These are phyloP conservation scores for Tetramorium bicarinatum DNA, from an alignment of 2,888 invertebrate genomes.

Conservation along the genomic window DNA sequence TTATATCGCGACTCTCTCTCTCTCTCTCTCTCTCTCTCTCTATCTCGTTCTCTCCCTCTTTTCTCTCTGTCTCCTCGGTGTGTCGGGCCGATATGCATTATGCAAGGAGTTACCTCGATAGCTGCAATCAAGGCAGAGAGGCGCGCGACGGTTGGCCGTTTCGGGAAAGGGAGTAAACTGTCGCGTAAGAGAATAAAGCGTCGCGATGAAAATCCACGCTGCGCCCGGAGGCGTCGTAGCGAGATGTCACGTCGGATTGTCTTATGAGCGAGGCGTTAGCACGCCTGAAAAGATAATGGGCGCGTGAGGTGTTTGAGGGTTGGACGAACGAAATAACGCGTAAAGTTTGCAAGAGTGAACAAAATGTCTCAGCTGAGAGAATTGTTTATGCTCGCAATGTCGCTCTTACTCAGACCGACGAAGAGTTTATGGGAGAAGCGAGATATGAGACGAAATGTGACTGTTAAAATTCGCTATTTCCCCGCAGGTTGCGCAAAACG, in stretches of 20 bases:
- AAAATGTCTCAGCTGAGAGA: constrained; percentile 48
- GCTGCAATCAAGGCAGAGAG: constrained; percentile 70
- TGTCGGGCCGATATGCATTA: constrained; percentile 72
- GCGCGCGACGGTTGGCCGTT: constrained; percentile 40
- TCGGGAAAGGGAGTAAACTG: constrained; percentile 42
- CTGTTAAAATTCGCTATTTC: neutral
- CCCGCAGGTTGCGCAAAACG: neutral
- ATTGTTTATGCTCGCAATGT: constrained; percentile 36
- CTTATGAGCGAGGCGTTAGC: constrained; percentile 22
- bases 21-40: neutral
- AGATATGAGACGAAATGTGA: neutral
- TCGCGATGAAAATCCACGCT: constrained; percentile 22
- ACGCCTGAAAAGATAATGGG: constrained; percentile 45
- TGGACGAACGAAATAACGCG: neutral
- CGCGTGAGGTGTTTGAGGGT: constrained; percentile 21
- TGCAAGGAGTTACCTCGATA: constrained; percentile 74
- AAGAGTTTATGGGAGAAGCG: neutral
- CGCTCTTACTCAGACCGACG: neutral
- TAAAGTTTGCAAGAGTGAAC: neutral
- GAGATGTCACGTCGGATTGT: constrained; percentile 26
- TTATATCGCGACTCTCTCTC: constrained; percentile 51
- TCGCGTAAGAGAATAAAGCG: constrained; percentile 42
- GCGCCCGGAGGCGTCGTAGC: neutral
- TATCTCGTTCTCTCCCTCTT: constrained; percentile 26
- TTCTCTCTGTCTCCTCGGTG: constrained; percentile 31